phyloP scores from a whole-genome alignment of 2,888 invertebrate species.

The Lithodes maja region DNA sequence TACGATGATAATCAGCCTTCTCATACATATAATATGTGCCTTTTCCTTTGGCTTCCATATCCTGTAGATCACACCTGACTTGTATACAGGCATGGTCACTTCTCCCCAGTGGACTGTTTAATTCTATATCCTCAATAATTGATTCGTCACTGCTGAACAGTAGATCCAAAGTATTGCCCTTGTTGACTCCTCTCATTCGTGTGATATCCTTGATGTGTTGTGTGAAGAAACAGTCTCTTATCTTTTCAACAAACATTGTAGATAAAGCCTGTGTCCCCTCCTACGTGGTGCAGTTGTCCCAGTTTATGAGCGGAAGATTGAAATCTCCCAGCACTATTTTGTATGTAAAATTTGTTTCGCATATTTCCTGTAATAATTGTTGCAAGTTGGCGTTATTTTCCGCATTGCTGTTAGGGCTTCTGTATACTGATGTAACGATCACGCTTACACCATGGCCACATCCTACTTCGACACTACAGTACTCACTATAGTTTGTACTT shows the following conservation, averaged over 20 bases:
- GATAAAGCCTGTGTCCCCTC: neutral
- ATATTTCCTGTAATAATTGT: neutral
- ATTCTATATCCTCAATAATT: neutral
- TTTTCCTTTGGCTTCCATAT: neutral
- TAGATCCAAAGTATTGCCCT: neutral
- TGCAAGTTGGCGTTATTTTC: neutral
- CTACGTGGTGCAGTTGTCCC: neutral
- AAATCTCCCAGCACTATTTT: constrained; percentile 2
- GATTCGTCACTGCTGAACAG: constrained; percentile 9
- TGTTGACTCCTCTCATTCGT: constrained; percentile 12
- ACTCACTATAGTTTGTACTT: constrained; percentile 13
- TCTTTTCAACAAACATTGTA: neutral
- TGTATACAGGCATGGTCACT: constrained; percentile 1
- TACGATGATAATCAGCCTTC: neutral
- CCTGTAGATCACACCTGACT: neutral
- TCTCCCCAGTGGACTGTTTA: neutral
- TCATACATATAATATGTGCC: constrained; percentile 27
- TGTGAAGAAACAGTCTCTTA: neutral
- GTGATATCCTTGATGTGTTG: constrained; percentile 3
- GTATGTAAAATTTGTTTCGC: neutral
- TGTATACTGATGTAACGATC: constrained; percentile 1
- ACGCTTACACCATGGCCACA: neutral
- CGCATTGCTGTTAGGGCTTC: neutral
- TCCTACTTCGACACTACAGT: constrained; percentile 3
- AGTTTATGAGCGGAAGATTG: neutral